phyloP scores from a whole-genome alignment of 2,888 invertebrate species.

The Yponomeuta malinellus region DNA sequence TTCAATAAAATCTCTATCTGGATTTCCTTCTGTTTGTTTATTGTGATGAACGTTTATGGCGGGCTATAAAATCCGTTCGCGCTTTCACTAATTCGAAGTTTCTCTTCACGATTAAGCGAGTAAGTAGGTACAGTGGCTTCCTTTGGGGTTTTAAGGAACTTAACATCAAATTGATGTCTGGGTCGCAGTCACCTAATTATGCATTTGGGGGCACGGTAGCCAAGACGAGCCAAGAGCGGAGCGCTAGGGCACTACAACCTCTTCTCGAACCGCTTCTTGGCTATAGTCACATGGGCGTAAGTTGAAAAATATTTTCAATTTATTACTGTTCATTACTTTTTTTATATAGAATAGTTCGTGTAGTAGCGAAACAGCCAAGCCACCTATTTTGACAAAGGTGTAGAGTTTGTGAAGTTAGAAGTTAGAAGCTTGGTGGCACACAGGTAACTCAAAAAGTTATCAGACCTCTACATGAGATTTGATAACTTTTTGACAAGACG shows the following conservation, averaged over 20 bases:
- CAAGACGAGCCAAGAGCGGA: too few relatives aligned
- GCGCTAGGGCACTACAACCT: too few relatives aligned
- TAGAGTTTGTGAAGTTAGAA: neutral
- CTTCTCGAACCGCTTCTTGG: too few relatives aligned
- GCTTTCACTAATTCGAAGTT: slow-evolving; percentile 16
- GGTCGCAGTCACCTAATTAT: neutral
- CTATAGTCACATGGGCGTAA: neutral
- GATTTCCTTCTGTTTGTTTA: slow-evolving; percentile 63
- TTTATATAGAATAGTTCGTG: too few relatives aligned
- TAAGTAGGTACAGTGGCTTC: too few relatives aligned
- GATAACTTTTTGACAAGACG: neutral
- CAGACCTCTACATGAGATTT: neutral
- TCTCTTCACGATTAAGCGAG: slow-evolving; percentile 10
- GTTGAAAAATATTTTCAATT: neutral
- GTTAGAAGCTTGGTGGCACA: neutral
- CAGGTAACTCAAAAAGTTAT: too few relatives aligned
- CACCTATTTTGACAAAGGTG: neutral
- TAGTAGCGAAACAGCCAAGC: too few relatives aligned
- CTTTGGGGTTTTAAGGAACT: neutral
- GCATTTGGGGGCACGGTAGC: neutral
- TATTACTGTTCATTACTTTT: too few relatives aligned
- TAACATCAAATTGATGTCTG: neutral
- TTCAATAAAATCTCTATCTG: slow-evolving; percentile 44
- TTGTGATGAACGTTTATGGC: slow-evolving; percentile 62
- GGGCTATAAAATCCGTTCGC: slow-evolving; percentile 18